These are phyloP conservation scores for Xerus inauris DNA, from an alignment of 2,113 vertebrate species.

Conservation along the genomic window DNA sequence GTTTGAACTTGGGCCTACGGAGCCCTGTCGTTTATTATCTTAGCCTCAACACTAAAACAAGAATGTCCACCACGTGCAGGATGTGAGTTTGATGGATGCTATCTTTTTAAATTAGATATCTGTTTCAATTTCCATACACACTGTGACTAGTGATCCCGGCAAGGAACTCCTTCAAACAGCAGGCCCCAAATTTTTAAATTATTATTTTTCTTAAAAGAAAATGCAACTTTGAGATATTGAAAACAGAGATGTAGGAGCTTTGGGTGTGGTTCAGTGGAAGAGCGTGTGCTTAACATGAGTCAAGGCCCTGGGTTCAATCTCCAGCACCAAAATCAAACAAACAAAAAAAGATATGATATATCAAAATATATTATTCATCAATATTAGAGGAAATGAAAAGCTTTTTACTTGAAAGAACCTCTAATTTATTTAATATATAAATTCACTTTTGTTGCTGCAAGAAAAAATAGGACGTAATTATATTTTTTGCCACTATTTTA, in stretches of 20 bases:
- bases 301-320: neutral
- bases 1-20: neutral
- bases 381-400: neutral
- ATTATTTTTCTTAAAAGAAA: slow-evolving; percentile 11
- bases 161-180: neutral
- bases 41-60: neutral
- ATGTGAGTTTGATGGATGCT: too few species aligned
- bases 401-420: neutral
- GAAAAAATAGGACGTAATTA: neutral
- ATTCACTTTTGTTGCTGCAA: neutral
- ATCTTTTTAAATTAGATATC: neutral
- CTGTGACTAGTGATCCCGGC: neutral
- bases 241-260: neutral
- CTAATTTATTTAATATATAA: neutral
- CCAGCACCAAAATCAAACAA: neutral
- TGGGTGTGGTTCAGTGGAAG: neutral
- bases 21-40: neutral
- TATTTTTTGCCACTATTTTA: neutral
- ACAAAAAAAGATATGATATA: neutral
- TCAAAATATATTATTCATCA: neutral
- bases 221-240: neutral
- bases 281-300: neutral
- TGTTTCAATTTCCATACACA: neutral
- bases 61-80: neutral
- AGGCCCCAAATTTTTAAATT: neutral